phyloP scores from a whole-genome alignment of 2,797 vertebrate genomes.

The Typhlichthys eigenmanni region DNA sequence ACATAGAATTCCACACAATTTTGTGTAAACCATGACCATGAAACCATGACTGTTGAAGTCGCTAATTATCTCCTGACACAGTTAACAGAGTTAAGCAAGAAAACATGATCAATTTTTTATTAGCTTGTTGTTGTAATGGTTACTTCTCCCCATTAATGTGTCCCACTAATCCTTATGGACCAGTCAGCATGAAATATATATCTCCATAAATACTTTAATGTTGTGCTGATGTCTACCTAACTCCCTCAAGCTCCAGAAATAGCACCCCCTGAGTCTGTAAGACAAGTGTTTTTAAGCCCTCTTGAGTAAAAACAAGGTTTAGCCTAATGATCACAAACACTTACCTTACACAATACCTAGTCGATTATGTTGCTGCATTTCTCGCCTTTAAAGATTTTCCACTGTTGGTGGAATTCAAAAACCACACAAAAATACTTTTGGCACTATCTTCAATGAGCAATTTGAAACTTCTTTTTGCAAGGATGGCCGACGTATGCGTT shows the following conservation, averaged over 20 bases:
- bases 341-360: neutral
- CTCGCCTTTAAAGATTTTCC: constrained; percentile 4
- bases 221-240: constrained; percentile 64
- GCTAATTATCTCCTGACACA: constrained; percentile 70
- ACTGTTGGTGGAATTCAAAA: constrained; percentile 5
- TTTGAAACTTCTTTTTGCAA: constrained; percentile 63
- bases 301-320: constrained; percentile 16
- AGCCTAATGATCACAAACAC: constrained; percentile 6
- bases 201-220: constrained; percentile 82
- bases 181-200: constrained; percentile 84
- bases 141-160: constrained; percentile 79
- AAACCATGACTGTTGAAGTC: constrained; percentile 52
- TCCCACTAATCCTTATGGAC: constrained; percentile 76
- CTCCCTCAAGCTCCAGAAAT: constrained; percentile 44
- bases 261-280: constrained; percentile 33
- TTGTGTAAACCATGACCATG: constrained; percentile 25
- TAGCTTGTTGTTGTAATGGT: constrained; percentile 76
- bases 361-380: constrained; percentile 11
- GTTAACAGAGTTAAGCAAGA: constrained; percentile 75
- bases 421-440: constrained; percentile 23
- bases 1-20: constrained; percentile 33
- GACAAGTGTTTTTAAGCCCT: constrained; percentile 22
- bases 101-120: constrained; percentile 80
- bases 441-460: constrained; percentile 36
- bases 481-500: constrained; percentile 80